A percentile compares a stretch with the other conserved stretches of the same genome.
These are phyloP conservation scores for Vidua macroura DNA, from an alignment of 2,113 vertebrate genomes.

Conservation along the genomic window DNA sequence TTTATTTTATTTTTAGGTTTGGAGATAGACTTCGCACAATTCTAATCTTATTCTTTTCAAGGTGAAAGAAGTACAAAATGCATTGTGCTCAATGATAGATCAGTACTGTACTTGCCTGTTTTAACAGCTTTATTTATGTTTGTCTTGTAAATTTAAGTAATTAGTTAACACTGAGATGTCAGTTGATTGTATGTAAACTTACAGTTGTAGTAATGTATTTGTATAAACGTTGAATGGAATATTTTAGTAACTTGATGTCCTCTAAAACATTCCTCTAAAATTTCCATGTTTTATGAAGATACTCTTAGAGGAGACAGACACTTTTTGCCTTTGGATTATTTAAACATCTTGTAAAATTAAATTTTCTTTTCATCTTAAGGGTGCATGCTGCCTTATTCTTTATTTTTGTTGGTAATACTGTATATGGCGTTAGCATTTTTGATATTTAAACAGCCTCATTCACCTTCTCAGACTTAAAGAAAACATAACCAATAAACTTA, in stretches of 20 bases:
- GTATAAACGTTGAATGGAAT: constrained; percentile 76
- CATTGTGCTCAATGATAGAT: constrained; percentile 74
- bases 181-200: constrained; percentile 82
- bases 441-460: constrained; percentile 40
- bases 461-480: constrained; percentile 48
- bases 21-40: constrained; percentile 63
- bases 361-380: constrained; percentile 67
- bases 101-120: constrained; percentile 87
- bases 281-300: constrained; percentile 68
- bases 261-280: constrained; percentile 65
- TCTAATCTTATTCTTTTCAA: constrained; percentile 69
- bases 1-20: constrained; percentile 66
- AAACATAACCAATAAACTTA: constrained; percentile 36
- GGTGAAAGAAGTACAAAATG: constrained; percentile 61
- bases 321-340: constrained; percentile 69
- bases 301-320: constrained; percentile 56
- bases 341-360: constrained; percentile 71
- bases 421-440: constrained; percentile 53
- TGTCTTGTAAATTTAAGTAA: constrained; percentile 84
- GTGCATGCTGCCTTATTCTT: constrained; percentile 76
- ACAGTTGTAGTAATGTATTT: constrained; percentile 83
- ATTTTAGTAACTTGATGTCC: constrained; percentile 82
- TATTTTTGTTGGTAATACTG: constrained; percentile 77
- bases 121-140: constrained; percentile 95
- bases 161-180: constrained; percentile 73